Evolutionary conservation across 2,113 vertebrate species (phyloP), one percentile per base, ranked within the genome.

Genomic region (Apeltes quadracus): DNA sequence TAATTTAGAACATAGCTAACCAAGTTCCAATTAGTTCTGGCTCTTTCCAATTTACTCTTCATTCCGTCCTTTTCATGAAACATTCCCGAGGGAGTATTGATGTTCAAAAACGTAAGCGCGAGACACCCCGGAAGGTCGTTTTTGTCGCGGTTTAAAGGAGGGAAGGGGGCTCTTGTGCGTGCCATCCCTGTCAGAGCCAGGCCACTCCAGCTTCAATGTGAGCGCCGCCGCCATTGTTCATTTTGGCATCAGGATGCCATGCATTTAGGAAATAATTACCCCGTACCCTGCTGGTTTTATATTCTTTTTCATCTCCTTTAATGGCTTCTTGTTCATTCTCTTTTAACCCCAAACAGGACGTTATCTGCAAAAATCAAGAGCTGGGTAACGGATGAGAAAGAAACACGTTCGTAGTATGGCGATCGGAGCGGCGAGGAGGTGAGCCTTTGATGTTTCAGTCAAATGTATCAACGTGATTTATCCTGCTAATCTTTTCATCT

Each of bases 311-410:
- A 94, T 93, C 87, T 94, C 84, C 87, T 93, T 93, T 92, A 93
- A 93, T 96, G 92, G 94, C 88, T 94, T 92, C 95, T 92, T 90
- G 94, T 94, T 95, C 94, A 91, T 95, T 93, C 90, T 88, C 88
- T 91, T 92, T 94, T 93, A 92, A 94, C 95, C 87, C 89, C 90
- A 86, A 83, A 34, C 93, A 98, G 96, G 97, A 98, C 34, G 93
- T 96, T 94, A 97, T 97, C 95, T 96, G 96, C 94, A 97, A 97
- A n/a, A 97, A 96, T 97, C 93, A 96, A 96, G 95, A 96, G 93
- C 91, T 95, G 96, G 96, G 94, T 97, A 89, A 90, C 94, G 92
- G 95, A 97, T 93, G 95, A 98, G n/a, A 93, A 98, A 96, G 95
- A 96, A 97, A 92, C 94, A 95, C 88, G 93, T 97, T 79, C 95